Base-by-base conservation (phyloP, 2,888 invertebrate genomes). In the Noctua fimbriata region DNA sequence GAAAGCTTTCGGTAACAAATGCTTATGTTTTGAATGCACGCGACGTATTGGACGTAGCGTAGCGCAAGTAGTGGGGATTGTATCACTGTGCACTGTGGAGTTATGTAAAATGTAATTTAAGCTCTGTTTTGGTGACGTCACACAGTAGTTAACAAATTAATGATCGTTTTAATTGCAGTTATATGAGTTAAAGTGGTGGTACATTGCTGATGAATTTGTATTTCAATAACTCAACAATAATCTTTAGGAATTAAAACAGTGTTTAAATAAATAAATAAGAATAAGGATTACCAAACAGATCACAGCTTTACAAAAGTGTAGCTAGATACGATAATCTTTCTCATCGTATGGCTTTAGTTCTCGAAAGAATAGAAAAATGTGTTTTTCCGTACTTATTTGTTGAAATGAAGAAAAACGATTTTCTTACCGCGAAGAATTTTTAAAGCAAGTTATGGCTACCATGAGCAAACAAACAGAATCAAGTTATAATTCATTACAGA, bases 1-100 rank as follows among this genome's bases (percentile, higher is more conserved):
- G 94, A 94, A 93, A 95, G 95, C 95, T 95, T 96, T 95, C 91
- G 94, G 94, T 95, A 94, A 96, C 94, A 95, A 96, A 95, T 96
- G 94, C 93, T 95, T 94, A 95, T 94, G 94, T 93, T 95, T 92
- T 92, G 92, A 92, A 94, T 94, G 94, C 96, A 96, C 95, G 96
- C 95, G 93, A 96, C 93, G 92, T 92, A 90, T 36, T 82, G 81
- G 92, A 92, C 91, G 89, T 88, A 28, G 28, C 28, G 36, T 21
- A 84, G 83, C 82, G 32, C n/a, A 76, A 79, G 81, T 71, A 74
- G 69, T 70, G 76, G 65, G 24, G 82, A 76, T 63, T 66, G 47
- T 49, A 58, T 24, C 65, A 60, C 41, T 65, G 44, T 41, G 24
- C 10, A 36, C 24, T 47, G 32, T 63, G 21, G 32, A 32, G 16